These are phyloP conservation scores for Apomyelois bistriatella DNA, from an alignment of 2,888 invertebrate species.

Conservation along the genomic window DNA sequence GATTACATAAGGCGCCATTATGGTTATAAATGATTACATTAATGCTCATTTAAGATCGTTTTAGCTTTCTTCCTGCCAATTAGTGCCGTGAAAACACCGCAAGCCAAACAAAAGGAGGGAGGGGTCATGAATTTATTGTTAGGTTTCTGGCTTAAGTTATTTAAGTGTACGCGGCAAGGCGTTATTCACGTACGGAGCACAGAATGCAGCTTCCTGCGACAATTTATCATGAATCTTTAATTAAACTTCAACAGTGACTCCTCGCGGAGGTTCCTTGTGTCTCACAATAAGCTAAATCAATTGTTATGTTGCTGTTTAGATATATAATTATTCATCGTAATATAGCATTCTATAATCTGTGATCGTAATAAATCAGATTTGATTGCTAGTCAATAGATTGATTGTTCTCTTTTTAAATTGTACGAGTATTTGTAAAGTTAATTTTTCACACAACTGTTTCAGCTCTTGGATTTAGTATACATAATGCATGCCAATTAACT, in stretches of 20 bases:
- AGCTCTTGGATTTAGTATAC: too few species aligned
- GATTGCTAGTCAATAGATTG: too few species aligned
- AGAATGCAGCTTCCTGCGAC: slow-evolving; percentile 75
- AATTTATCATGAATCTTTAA: slow-evolving; percentile 80
- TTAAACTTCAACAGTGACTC: slow-evolving; percentile 75
- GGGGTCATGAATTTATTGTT: slow-evolving; percentile 74
- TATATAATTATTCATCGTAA: too few species aligned
- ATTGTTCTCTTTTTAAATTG: too few species aligned
- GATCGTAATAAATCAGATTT: too few species aligned
- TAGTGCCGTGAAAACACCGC: slow-evolving; percentile 59
- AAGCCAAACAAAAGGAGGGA: slow-evolving; percentile 59
- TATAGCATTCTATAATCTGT: too few species aligned
- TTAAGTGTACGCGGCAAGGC: slow-evolving; percentile 67
- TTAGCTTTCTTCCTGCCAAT: slow-evolving; percentile 71
- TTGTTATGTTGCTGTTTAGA: slow-evolving; percentile 19
- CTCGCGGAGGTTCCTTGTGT: slow-evolving; percentile 59
- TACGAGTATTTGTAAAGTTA: too few species aligned
- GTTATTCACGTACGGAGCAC: slow-evolving; percentile 69
- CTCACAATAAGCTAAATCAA: slow-evolving; percentile 48
- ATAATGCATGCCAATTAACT: too few species aligned
- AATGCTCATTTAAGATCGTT: slow-evolving; percentile 57
- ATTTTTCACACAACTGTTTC: too few species aligned
- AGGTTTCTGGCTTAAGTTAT: slow-evolving; percentile 72
- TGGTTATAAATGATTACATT: slow-evolving; percentile 15
- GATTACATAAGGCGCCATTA: background rate